Evolutionary conservation across 2,797 vertebrate species (phyloP).

Genomic region (Valencia hispanica): DNA sequence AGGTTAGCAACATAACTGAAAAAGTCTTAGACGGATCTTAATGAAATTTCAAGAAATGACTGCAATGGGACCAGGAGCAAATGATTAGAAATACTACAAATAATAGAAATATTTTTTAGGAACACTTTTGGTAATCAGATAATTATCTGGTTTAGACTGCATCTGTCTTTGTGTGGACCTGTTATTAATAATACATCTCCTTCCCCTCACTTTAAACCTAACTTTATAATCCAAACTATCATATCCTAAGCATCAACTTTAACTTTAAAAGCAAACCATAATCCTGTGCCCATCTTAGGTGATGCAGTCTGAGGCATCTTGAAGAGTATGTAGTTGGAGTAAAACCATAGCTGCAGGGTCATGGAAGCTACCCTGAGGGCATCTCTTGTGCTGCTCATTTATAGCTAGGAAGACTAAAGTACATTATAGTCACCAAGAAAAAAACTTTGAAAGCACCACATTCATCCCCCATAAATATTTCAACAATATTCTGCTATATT

Average conservation of each 20-base stretch:
- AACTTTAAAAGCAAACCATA: background rate
- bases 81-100: too few relatives aligned
- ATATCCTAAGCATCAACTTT: too few relatives aligned
- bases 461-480: constrained; percentile 73
- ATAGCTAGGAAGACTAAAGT: constrained; percentile 64
- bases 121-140: background rate
- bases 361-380: constrained; percentile 57
- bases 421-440: constrained; percentile 35
- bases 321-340: constrained; percentile 46
- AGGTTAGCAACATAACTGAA: too few relatives aligned
- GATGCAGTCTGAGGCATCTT: background rate
- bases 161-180: background rate
- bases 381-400: constrained; percentile 61
- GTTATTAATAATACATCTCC: background rate
- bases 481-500: constrained; percentile 58
- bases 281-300: background rate
- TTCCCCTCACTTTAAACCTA: background rate
- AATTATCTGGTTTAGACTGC: background rate
- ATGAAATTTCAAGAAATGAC: too few relatives aligned
- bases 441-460: constrained; percentile 52
- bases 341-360: constrained; percentile 50
- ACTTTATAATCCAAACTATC: background rate
- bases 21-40: too few relatives aligned
- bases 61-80: too few relatives aligned
- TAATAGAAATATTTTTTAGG: too few relatives aligned